Base-by-base conservation (phyloP, 1,140 invertebrate genomes). In the Aphaenogaster floridana region DNA sequence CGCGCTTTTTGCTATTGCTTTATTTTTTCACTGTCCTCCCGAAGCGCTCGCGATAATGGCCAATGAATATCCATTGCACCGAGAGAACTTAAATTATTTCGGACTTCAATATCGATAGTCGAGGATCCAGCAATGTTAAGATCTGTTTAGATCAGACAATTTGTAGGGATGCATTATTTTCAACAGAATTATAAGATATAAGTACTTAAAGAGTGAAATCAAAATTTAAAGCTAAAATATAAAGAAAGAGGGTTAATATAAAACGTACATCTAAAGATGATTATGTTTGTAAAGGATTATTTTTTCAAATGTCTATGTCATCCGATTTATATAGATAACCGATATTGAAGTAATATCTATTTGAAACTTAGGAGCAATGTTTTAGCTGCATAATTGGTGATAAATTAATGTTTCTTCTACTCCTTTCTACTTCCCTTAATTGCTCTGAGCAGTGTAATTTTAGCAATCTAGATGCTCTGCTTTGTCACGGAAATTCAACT, bases 31-130 rank as follows among this genome's bases (percentile, higher is more conserved):
- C 50, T n/a, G 61, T 28, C 28, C 13, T 4, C 1, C 45, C 21
- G 50, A 45, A 57, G 21, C 68, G 52, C 28, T 48, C 48, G 76
- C 61, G 83, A 86, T 78, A 86, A 86, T 64, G 45, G 61, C 5
- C 42, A 48, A 86, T 69, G 76, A 69, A 80, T 86, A 86, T 81
- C 77, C 28, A 69, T 86, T 59, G 52, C 36, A 48, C 45, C 28
- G 42, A 52, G 48, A 54, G 8, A 42, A 52, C 48, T 36, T 15
- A 63, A 80, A 69, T 71, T 28, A 59, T 48, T 74, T 83, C 42
- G 28, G 3, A 83, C 9, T 9, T 39, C 3, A 57, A 8, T 28
- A 28, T 28, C 48, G 34, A 34, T 71, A 64, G 36, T 61, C 76
- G 63, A 69, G 54, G 48, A 88, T 66, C 28, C n/a, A 8, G 0